Base-by-base conservation (phyloP, 1,140 invertebrate species). In the Zophobas morio region DNA sequence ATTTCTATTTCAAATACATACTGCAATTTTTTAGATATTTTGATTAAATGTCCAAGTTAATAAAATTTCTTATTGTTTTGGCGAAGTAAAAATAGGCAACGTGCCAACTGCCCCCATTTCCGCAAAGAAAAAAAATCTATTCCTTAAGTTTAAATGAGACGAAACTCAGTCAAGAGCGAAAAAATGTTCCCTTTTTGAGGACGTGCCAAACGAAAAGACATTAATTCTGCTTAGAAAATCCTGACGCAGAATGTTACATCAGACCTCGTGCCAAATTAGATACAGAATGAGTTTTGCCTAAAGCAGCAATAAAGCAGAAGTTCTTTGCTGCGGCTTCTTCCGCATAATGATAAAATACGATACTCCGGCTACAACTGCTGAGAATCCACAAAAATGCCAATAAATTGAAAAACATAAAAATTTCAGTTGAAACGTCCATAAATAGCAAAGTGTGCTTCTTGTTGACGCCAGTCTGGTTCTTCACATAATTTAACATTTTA, bases 401-500 rank as follows among this genome's bases (percentile, higher is more conserved):
- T 3, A 46, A 46, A 46, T 46, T 46, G 3, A 46, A 51, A 20
- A 2, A 6, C 49, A 20, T 4, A 20, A 51, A 51, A 51, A 6
- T 51, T 4, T 51, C n/a, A 40, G 57, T 63, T 4, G 35, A 63
- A 36, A 66, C 39, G 3, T 33, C 39, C 39, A 66, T 66, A 66
- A 40, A 66, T 42, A 66, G 60, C 20, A n/a, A 57, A 53, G 4
- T 36, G 1, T 37, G 56, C 56, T 60, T 60, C 56, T 57, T 36
- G 56, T 42, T 66, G 60, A 66, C 60, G 42, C 20, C 1, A 37
- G 60, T 20, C 60, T 33, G 60, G 60, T 66, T 66, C 37, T 66
- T 66, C 60, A 66, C 60, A 66, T 66, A 40, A 42, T 66, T 66
- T 66, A 42, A 66, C 60, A 42, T 66, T 66, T 66, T 66, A 40